phyloP scores from a whole-genome alignment of 2,888 invertebrate genomes.

The Augochlorella aurata region DNA sequence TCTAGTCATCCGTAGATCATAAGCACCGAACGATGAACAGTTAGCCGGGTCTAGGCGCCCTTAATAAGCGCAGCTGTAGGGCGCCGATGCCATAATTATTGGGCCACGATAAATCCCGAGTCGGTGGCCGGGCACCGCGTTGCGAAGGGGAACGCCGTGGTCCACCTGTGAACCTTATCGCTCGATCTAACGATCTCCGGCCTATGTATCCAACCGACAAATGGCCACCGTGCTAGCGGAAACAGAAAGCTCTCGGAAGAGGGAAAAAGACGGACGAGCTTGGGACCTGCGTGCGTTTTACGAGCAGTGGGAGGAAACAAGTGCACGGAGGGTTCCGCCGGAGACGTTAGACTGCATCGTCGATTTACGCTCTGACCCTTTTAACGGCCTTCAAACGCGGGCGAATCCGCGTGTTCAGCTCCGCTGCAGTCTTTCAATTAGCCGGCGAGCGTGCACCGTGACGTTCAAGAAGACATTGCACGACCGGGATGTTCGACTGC shows the following conservation, averaged over 20 bases:
- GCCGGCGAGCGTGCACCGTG: neutral
- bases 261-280: conserved; percentile 9
- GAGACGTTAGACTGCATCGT: conserved; percentile 19
- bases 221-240: conserved; percentile 21
- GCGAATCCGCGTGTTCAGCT: conserved; percentile 11
- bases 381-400: conserved; percentile 10
- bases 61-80: conserved; percentile 39
- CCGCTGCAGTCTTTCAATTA: neutral
- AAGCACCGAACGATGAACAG: too few species aligned
- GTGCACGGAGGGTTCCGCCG: conserved; percentile 26
- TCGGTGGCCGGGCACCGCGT: conserved; percentile 13
- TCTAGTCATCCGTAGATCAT: too few species aligned
- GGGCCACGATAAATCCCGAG: conserved; percentile 54
- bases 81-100: conserved; percentile 48
- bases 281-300: neutral
- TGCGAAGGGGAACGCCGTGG: conserved; percentile 34
- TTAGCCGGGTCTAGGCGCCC: too few species aligned
- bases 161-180: conserved; percentile 62
- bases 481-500: neutral
- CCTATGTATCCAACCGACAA: conserved; percentile 35
- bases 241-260: neutral
- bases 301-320: conserved; percentile 19
- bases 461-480: conserved; percentile 3
- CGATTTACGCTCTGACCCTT: conserved; percentile 15
- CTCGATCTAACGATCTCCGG: conserved; percentile 55